Base-by-base conservation (phyloP, 2,113 vertebrate species). In the Tylochromis polylepis region DNA sequence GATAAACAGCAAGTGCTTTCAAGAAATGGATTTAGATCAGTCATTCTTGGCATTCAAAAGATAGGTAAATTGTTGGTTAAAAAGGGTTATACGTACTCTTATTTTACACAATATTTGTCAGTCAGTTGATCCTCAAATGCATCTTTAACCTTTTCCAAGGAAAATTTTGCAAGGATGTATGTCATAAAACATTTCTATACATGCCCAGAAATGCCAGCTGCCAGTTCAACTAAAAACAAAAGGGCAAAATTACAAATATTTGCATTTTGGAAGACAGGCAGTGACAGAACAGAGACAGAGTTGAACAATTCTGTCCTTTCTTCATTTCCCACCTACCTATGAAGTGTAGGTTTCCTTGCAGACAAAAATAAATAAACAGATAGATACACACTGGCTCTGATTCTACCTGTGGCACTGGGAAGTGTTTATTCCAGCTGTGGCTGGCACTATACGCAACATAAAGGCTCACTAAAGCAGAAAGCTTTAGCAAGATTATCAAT, bases 161-260 rank as follows among this genome's bases (percentile, higher is more conserved):
- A 77, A 53, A 14, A 11, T 34, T 77, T 77, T 77, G 16, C 43
- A 77, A 51, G 24, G 1, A 77, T 77, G 1, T 41, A 79, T 57
- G 51, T 65, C 62, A 29, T 51, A 41, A 83, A 82, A 65, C 31
- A 67, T 27, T 12, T 72, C 15, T 22, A 56, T 41, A 86, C 55
- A 16, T 77, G 87, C 59, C 0, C 1, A 11, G 29, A 89, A 93
- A 93, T 91, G 84, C 88, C 89, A 89, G 60, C 84, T 90, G 87
- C 58, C 89, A 46, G 82, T 51, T 72, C 7, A 53, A 62, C 4
- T 9, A 36, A 78, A 81, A 41, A 24, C 75, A 85, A 93, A 91
- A 91, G 84, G 88, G 65, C 86, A 90, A 57, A 84, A 82, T 29
- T 9, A 77, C 15, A 90, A 55, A 82, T 43, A 41, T 82, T 60